These are phyloP conservation scores for Chloroceryle inda DNA, from an alignment of 2,797 vertebrate genomes.

Conservation along the genomic window DNA sequence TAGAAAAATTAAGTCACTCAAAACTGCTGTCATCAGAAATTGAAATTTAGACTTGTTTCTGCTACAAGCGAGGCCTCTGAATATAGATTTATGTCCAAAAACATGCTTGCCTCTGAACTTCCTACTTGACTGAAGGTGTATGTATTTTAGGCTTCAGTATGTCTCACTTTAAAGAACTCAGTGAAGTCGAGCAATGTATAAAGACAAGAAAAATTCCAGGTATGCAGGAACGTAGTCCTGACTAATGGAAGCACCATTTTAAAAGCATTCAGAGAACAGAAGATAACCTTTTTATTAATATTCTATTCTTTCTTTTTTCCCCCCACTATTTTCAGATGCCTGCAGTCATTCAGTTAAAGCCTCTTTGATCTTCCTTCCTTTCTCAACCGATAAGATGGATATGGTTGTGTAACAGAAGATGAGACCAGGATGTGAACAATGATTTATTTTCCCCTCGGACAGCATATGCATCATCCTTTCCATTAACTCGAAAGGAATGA, in stretches of 20 bases:
- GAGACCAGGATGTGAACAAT: constrained; percentile 24
- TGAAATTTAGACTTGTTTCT: constrained; percentile 6
- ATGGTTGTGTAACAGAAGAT: constrained; percentile 8
- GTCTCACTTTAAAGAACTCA: constrained; percentile 6
- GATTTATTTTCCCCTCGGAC: constrained; percentile 58
- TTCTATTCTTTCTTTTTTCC: background rate
- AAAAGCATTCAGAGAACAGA: background rate
- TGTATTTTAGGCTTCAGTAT: background rate
- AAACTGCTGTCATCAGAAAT: constrained; percentile 6
- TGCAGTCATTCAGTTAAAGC: constrained; percentile 29
- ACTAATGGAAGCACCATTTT: background rate
- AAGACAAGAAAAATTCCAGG: constrained; percentile 10
- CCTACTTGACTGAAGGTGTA: background rate
- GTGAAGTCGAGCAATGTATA: background rate
- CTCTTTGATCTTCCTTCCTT: constrained; percentile 28
- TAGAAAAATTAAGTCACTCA: constrained; percentile 8
- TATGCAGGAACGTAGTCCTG: background rate
- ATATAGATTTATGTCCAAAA: background rate
- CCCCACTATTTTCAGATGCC: background rate
- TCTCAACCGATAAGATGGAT: background rate
- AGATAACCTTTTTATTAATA: constrained; percentile 24
- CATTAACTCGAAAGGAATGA: constrained; percentile 30
- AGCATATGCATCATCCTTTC: constrained; percentile 40
- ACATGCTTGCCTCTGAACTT: background rate
- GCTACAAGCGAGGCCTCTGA: background rate